A percentile compares a stretch with the other conserved stretches of the same genome.
These are phyloP conservation scores for Ips nitidus DNA, from an alignment of 1,140 invertebrate genomes.

Conservation along the genomic window DNA sequence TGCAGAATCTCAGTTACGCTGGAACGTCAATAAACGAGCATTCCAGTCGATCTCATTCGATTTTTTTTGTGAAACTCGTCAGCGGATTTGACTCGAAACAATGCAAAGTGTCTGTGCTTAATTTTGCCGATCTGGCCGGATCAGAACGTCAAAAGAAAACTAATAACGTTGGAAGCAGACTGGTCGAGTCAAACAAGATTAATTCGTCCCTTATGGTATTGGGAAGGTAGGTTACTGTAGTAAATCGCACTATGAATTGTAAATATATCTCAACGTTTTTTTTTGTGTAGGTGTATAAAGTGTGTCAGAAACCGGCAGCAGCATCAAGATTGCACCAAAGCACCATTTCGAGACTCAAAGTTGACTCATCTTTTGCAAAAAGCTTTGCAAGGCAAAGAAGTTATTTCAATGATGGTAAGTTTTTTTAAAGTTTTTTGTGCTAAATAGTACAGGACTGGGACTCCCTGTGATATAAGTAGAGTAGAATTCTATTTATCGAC, in stretches of 20 bases:
- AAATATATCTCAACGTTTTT: neutral
- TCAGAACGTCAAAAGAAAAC: slow-evolving; percentile 87
- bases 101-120: slow-evolving; percentile 54
- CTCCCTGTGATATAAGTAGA: no score
- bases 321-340: slow-evolving; percentile 50
- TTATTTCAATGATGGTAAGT: slow-evolving; percentile 73
- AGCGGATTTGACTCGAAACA: slow-evolving; percentile 29
- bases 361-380: slow-evolving; percentile 72
- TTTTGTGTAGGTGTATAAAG: slow-evolving; percentile 37
- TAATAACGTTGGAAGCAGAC: slow-evolving; percentile 74
- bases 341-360: slow-evolving; percentile 82
- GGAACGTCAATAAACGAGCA: slow-evolving; percentile 81
- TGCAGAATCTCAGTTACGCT: slow-evolving; percentile 79
- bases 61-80: slow-evolving; percentile 82
- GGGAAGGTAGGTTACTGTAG: slow-evolving; percentile 66
- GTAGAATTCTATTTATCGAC: no score
- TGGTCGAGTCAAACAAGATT: slow-evolving; percentile 88
- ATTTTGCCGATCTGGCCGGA: slow-evolving; percentile 90
- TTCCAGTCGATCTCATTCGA: slow-evolving; percentile 85
- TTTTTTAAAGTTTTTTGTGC: no score
- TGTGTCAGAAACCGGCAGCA: slow-evolving; percentile 50
- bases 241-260: neutral
- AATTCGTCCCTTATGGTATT: slow-evolving; percentile 87
- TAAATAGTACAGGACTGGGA: no score
- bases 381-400: slow-evolving; percentile 67